Evolutionary conservation across 2,113 vertebrate species (phyloP), one percentile per base, ranked within the genome.

Genomic region (Cynoglossus semilaevis): DNA sequence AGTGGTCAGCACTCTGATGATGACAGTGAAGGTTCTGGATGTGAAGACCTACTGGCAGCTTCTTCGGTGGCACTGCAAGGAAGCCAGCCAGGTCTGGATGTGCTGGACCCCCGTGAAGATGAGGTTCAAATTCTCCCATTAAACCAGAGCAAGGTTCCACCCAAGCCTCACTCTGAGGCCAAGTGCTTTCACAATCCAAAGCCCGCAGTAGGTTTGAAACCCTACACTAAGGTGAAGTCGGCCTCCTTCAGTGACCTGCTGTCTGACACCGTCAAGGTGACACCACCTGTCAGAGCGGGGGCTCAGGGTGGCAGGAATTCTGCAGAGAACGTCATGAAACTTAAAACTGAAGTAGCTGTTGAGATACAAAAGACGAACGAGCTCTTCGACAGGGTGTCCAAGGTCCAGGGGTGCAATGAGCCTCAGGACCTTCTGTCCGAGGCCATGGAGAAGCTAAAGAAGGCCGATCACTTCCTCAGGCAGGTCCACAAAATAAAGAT

Each of bases 371-470:
- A 92, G 67, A 91, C 96, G 0, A 88, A 87, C 49, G 85, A 91
- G 57, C 91, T 98, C 52, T 80, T 96, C 77, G 87, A 85, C 52
- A 76, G 85, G 66, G 67, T 82, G 43, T 55, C 64, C 59, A 75
- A 78, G 48, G 65, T 84, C 0, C 77, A 83, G 50, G 67, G 16
- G 2, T 50, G 35, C 2, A 73, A 53, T 4, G 58, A 63, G 0
- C 85, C 94, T 0, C 90, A 92, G 74, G 74, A 82, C 0, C 84
- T 99, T 75, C 92, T 99, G 58, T 85, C 84, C 35, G 85, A 92
- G 77, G 94, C 95, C 9, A 90, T 96, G 70, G 93, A 94, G 70
- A 95, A 96, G 76, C 90, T 98, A 63, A 89, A 80, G 67, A 93
- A 90, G 85, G 95, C 95, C 3, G 91, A 95, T 1, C 83, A 92